These are phyloP conservation scores for Acronicta aceris DNA, from an alignment of 2,888 invertebrate genomes.

Conservation along the genomic window DNA sequence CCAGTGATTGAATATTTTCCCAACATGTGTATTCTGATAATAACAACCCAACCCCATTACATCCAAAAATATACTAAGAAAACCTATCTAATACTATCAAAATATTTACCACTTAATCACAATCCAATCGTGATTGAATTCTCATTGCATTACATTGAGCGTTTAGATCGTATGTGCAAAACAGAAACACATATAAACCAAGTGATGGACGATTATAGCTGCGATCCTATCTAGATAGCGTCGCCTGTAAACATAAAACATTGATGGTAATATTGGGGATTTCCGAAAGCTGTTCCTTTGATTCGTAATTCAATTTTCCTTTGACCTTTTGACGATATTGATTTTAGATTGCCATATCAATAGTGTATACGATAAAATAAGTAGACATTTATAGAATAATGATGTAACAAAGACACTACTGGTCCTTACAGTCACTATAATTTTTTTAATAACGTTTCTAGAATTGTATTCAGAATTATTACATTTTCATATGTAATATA, in stretches of 20 bases:
- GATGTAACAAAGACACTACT: no score
- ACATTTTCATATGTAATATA: no score
- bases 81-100: constrained; percentile 32
- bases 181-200: constrained; percentile 12
- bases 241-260: constrained; percentile 25
- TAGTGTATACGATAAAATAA: no score
- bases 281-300: constrained; percentile 6
- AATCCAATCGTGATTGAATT: constrained; percentile 14
- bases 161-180: constrained; percentile 19
- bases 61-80: not conserved
- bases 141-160: constrained; percentile 35
- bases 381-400: no score
- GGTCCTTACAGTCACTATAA: no score
- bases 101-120: constrained; percentile 17
- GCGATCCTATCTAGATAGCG: constrained; percentile 27
- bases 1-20: no score
- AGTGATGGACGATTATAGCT: constrained; percentile 41
- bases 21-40: no score
- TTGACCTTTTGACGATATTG: constrained; percentile 18
- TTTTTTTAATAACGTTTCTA: no score
- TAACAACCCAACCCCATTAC: no score
- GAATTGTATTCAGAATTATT: no score
- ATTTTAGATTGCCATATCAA: constrained; percentile 15
- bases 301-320: constrained; percentile 6
- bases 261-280: constrained; percentile 25